Conservation (phyloP, 2,113 vertebrate genomes). For the Maccullochella peelii region DNA sequence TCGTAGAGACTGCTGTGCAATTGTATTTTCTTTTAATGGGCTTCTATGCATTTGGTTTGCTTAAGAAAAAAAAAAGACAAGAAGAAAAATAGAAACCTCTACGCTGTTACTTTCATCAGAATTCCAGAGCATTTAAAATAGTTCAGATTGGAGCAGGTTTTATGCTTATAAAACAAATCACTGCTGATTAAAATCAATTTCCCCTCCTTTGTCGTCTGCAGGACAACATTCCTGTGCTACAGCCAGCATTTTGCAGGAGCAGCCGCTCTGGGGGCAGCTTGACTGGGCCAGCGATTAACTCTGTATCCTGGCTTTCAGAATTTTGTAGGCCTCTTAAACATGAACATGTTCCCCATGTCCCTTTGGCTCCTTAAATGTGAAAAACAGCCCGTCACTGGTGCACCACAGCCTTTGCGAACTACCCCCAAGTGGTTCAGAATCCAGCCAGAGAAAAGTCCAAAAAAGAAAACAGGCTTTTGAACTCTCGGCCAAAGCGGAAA, state of each 20-base stretch:
- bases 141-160: slow-evolving; percentile 54
- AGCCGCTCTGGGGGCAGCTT: slow-evolving; percentile 48
- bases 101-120: slow-evolving; percentile 37
- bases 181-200: slow-evolving; percentile 61
- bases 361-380: slow-evolving; percentile 78
- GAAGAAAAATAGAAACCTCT: neutral
- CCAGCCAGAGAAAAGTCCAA: slow-evolving; percentile 70
- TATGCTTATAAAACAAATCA: slow-evolving; percentile 65
- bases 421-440: slow-evolving; percentile 75
- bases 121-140: slow-evolving; percentile 46
- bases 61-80: neutral
- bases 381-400: slow-evolving; percentile 77
- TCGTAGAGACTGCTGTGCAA: neutral
- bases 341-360: slow-evolving; percentile 58
- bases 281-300: slow-evolving; percentile 59
- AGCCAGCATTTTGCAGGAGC: slow-evolving; percentile 51
- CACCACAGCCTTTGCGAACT: slow-evolving; percentile 73
- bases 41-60: slow-evolving; percentile 37
- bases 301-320: slow-evolving; percentile 60
- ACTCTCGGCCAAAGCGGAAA: slow-evolving; percentile 82
- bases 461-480: slow-evolving; percentile 81
- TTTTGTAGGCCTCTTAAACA: slow-evolving; percentile 71
- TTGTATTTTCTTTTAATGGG: slow-evolving; percentile 12
- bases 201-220: slow-evolving; percentile 31
- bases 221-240: slow-evolving; percentile 35